Conservation (phyloP, 2,113 vertebrate genomes). For the Etia nguti region DNA sequence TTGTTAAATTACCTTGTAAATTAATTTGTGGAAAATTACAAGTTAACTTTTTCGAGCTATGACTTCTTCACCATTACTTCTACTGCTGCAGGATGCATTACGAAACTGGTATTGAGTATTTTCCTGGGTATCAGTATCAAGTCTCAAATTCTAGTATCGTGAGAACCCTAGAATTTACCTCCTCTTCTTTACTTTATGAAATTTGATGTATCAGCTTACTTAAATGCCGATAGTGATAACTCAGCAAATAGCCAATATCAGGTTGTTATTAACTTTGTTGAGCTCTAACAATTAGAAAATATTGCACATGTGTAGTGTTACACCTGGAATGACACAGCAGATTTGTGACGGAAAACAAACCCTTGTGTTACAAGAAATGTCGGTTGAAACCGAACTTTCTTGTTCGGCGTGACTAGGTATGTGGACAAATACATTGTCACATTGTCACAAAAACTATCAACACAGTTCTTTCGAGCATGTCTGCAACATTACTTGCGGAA, state of each 20-base stretch:
- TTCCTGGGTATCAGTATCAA: background rate
- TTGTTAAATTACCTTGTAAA: background rate
- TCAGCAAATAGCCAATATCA: background rate
- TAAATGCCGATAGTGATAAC: background rate
- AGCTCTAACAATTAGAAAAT: background rate
- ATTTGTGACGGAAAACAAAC: background rate
- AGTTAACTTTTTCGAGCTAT: background rate
- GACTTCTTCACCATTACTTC: background rate
- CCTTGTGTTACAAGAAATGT: background rate
- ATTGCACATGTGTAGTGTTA: background rate
- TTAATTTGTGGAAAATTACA: background rate
- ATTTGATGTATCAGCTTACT: background rate
- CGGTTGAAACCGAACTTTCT: background rate
- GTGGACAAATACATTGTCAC: fast-evolving
- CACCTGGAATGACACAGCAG: background rate
- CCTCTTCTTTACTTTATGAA: background rate
- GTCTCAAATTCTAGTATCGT: background rate
- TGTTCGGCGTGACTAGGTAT: background rate
- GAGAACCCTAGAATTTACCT: fast-evolving
- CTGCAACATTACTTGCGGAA: fast-evolving
- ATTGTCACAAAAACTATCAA: background rate
- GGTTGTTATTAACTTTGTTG: background rate
- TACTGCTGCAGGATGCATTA: background rate
- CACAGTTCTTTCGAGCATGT: background rate
- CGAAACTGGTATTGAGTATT: background rate